These are phyloP conservation scores for Lytechinus variegatus DNA, from an alignment of 35 echinoderm and acorn worm genomes.

Conservation along the genomic window DNA sequence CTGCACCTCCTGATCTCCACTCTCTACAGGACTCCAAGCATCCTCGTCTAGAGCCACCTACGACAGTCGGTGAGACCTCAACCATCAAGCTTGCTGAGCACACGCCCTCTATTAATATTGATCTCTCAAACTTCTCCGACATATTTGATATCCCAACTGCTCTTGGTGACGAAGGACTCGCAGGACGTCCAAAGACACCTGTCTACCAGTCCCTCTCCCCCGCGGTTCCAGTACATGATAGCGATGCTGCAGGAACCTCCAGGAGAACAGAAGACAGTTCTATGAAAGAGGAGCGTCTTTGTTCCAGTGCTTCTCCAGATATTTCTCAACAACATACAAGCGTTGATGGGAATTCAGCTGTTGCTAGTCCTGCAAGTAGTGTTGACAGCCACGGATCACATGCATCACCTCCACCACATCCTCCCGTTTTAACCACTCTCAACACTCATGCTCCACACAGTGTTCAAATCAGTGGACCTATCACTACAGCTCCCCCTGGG, in stretches of 20 bases:
- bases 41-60: not conserved
- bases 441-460: constrained; percentile 46
- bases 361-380: not conserved
- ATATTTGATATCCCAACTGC: constrained; percentile 85
- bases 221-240: not conserved
- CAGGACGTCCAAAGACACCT: constrained; percentile 87
- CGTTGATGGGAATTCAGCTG: not conserved
- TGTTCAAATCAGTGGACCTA: not conserved
- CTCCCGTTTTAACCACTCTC: constrained; percentile 62
- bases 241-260: not conserved
- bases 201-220: constrained; percentile 71
- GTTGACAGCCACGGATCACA: not conserved
- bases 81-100: constrained; percentile 79
- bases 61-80: not conserved
- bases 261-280: not conserved
- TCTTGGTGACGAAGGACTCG: constrained; percentile 78
- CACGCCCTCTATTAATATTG: constrained; percentile 83
- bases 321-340: not conserved
- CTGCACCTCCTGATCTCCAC: constrained; percentile 70
- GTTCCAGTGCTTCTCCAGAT: not conserved
- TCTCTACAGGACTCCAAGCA: constrained; percentile 58
- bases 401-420: not conserved
- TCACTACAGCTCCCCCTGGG: not conserved
- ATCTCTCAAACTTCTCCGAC: constrained; percentile 83
- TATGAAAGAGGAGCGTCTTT: not conserved